Percentiles rank a stretch among this genome's conserved stretches.
phyloP scores from a whole-genome alignment of 2,888 invertebrate genomes.

The Apocheima hispidaria region DNA sequence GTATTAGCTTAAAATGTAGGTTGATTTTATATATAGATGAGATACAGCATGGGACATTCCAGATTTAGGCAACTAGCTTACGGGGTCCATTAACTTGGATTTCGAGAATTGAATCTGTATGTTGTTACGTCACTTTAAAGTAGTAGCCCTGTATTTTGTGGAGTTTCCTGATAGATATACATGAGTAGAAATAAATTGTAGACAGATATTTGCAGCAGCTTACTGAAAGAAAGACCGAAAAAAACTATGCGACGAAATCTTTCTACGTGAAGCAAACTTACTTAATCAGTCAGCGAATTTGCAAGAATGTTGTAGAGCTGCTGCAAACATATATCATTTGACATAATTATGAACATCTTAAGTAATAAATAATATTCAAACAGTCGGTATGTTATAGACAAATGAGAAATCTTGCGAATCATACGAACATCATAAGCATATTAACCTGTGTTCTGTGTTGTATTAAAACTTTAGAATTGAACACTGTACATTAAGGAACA shows the following conservation, averaged over 20 bases:
- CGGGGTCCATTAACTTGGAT: conserved; percentile 9
- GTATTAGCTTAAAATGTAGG: not conserved
- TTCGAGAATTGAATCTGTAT: conserved; percentile 11
- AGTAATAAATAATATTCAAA: too few relatives aligned
- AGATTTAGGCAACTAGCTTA: conserved; percentile 14
- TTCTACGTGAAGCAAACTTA: too few relatives aligned
- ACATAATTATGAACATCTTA: too few relatives aligned
- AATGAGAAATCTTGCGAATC: too few relatives aligned
- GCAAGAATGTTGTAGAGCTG: too few relatives aligned
- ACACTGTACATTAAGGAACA: conserved; percentile 1
- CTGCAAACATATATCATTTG: too few relatives aligned
- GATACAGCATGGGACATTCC: conserved; percentile 5
- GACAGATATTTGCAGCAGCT: too few relatives aligned
- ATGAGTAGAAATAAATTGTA: not conserved
- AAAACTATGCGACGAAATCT: too few relatives aligned
- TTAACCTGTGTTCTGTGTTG: not conserved
- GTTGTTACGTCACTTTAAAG: conserved; percentile 5
- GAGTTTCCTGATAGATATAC: not conserved
- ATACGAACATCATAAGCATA: too few relatives aligned
- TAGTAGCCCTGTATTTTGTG: conserved; percentile 1
- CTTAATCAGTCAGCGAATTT: too few relatives aligned
- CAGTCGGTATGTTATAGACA: too few relatives aligned
- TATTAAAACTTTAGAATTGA: not conserved
- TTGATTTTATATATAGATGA: conserved; percentile 3
- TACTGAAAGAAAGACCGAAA: too few relatives aligned